Conservation (phyloP, 2,797 vertebrate species). For the Scarus forsteni region DNA sequence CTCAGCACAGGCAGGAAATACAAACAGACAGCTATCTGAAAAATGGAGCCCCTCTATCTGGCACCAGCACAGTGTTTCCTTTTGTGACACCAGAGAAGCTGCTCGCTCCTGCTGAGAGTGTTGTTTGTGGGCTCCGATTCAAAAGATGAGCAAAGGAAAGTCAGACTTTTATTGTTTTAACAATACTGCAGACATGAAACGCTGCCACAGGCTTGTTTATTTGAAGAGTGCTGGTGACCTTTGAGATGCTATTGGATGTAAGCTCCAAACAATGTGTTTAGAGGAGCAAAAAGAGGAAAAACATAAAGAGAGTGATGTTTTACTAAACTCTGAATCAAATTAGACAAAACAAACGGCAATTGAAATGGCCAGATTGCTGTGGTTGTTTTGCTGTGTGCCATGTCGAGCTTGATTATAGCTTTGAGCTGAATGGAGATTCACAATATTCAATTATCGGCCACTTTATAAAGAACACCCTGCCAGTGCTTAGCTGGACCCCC, state of each 20-base stretch:
- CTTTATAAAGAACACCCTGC: no score
- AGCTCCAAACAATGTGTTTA: slow-evolving; percentile 9
- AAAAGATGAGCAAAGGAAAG: slow-evolving; percentile 50
- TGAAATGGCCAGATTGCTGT: background rate
- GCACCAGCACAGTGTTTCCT: slow-evolving; percentile 54
- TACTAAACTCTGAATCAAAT: slow-evolving; percentile 16
- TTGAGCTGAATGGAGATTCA: no score
- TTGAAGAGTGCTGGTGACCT: slow-evolving; percentile 29
- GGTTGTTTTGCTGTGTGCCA: slow-evolving; percentile 1
- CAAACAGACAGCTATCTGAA: slow-evolving; percentile 72
- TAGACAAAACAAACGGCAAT: background rate
- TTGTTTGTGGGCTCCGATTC: slow-evolving; percentile 58
- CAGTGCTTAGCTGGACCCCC: no score
- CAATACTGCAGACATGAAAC: slow-evolving; percentile 17
- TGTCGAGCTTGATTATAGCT: no score
- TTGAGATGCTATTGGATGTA: slow-evolving; percentile 16
- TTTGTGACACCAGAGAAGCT: slow-evolving; percentile 58
- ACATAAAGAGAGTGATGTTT: slow-evolving; percentile 1
- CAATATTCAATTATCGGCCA: no score
- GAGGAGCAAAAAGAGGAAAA: background rate
- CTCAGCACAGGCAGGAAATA: slow-evolving; percentile 64
- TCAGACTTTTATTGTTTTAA: slow-evolving; percentile 35
- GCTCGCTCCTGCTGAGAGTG: slow-evolving; percentile 41
- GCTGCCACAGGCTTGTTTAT: slow-evolving; percentile 26
- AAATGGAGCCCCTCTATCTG: slow-evolving; percentile 57